These are phyloP conservation scores for Nothobranchius furzeri DNA, from an alignment of 2,113 vertebrate genomes.

Conservation along the genomic window DNA sequence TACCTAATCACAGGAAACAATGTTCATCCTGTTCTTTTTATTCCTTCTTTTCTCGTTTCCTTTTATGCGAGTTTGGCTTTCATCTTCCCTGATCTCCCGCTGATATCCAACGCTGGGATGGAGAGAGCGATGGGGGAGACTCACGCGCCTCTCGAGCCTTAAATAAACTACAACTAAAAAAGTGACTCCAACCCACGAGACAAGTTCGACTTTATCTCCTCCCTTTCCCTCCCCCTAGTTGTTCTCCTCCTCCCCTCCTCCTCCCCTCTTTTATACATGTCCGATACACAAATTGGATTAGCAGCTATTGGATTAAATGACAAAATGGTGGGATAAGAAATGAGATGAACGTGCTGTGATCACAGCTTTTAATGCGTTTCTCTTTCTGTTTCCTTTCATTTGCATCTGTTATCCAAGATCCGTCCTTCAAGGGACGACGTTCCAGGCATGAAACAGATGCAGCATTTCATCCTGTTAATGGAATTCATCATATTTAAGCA, in stretches of 20 bases:
- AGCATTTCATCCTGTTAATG: not conserved
- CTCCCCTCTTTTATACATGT: slow-evolving; percentile 83
- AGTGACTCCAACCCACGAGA: slow-evolving; percentile 85
- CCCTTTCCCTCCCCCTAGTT: slow-evolving; percentile 36
- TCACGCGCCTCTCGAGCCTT: slow-evolving; percentile 79
- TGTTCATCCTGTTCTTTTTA: slow-evolving; percentile 94
- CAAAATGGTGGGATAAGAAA: slow-evolving; percentile 93
- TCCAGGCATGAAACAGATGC: not conserved
- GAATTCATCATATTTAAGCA: not conserved
- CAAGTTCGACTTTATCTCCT: slow-evolving; percentile 88
- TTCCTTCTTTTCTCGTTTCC: slow-evolving; percentile 58
- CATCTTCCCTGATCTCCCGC: slow-evolving; percentile 82
- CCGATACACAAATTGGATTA: slow-evolving; percentile 99
- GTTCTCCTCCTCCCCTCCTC: slow-evolving; percentile 23
- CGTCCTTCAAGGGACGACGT: slow-evolving; percentile 13
- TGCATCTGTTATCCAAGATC: slow-evolving; percentile 6
- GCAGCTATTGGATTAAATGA: slow-evolving; percentile 97
- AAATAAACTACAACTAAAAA: slow-evolving; percentile 91
- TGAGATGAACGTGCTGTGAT: slow-evolving; percentile 92
- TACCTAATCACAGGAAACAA: slow-evolving; percentile 97
- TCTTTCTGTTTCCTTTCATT: slow-evolving; percentile 42
- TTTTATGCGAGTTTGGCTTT: slow-evolving; percentile 81
- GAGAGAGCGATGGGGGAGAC: slow-evolving; percentile 83
- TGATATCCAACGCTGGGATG: slow-evolving; percentile 79
- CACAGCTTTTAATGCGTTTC: slow-evolving; percentile 83